Base-by-base conservation (phyloP, 1,140 invertebrate genomes). In the Rhagoletis zephyria region DNA sequence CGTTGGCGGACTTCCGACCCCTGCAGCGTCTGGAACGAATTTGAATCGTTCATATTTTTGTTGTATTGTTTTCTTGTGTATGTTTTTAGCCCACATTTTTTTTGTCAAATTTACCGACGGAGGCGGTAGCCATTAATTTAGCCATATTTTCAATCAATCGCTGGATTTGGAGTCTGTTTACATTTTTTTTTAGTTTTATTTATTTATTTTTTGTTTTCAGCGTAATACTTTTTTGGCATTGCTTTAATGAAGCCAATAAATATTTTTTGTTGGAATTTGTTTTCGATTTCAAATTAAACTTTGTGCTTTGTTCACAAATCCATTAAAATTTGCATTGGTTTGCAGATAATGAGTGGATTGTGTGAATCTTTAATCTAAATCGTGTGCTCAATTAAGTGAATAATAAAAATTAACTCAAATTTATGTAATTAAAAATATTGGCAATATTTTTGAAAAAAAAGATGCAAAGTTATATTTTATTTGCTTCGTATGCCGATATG, bases 61-160 rank as follows among this genome's bases (percentile, higher is more conserved):
- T 16, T 74, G 7, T 42, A n/a, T 48, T 74, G 12, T 74, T 74
- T 40, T 12, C 30, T 0, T 30, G 5, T 70, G 42, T 48, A 0
- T 4, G 67, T 48, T 74, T 74, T 45, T 45, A n/a, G 5, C 30
- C 1, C 45, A 42, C 16, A n/a, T 12, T 16, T 74, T 48, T 48
- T 74, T 4, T 42, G 30, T 74, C 12, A 40, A 48, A 48, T 74
- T 16, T 12, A 48, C 12, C 67, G 42, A 12, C 67, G 67, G 40
- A 48, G 67, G 67, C 67, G 67, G 14, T 48, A 3, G 16, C 67
- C 67, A 74, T 48, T 74, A 48, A 74, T 74, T 74, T 14, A 74
- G 67, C 40, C 42, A 74, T 74, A 74, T 74, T 74, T 48, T 14
- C 40, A 74, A 74, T 74, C 67, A 74, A 74, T 74, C 42, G 40